Evolutionary conservation across 2,888 invertebrate genomes (phyloP), one percentile per base, ranked within the genome.

Genomic region (Orthosia gracilis): DNA sequence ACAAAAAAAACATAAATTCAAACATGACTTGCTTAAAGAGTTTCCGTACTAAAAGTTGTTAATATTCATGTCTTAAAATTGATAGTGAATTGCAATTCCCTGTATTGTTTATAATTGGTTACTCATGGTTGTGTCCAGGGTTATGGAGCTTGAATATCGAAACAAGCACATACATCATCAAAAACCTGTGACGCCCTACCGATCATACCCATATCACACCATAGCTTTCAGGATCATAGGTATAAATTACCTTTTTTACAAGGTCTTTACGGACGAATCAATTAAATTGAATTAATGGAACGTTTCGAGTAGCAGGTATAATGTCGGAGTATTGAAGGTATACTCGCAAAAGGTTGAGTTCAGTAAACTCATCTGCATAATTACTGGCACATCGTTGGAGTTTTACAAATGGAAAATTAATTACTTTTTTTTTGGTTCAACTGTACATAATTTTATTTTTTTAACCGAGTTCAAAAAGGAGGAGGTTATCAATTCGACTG

Each of bases 341-440:
- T 76, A 68, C 64, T 61, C 54, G 68, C 31, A 58, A 73, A 82
- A 87, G 78, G 71, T 76, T 67, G 70, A 73, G 78, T 76, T 78
- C 83, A 68, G 83, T 76, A 69, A 73, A 78, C 71, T 87, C 79
- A 87, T 84, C 52, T 78, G 59, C 75, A 85, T 85, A 69, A 85
- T 83, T 83, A 78, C 73, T 82, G 68, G 40, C 54, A 74, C 66
- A 50, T 71, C 52, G 78, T 58, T 66, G 49, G 69, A 85, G 57
- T 69, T 78, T 78, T 71, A 69, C 61, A 82, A 85, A 85, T 85
- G 73, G 65, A 82, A 85, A 86, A 81, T 85, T 72, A 87, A 84
- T 85, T 72, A 61, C 73, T 73, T 74, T 69, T 64, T 78, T 79
- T 57, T 49, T 47, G 66, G 69, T 72, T 73, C 15, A 62, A 69